Base-by-base conservation (phyloP, 2,888 invertebrate genomes). In the Apomyelois bistriatella region DNA sequence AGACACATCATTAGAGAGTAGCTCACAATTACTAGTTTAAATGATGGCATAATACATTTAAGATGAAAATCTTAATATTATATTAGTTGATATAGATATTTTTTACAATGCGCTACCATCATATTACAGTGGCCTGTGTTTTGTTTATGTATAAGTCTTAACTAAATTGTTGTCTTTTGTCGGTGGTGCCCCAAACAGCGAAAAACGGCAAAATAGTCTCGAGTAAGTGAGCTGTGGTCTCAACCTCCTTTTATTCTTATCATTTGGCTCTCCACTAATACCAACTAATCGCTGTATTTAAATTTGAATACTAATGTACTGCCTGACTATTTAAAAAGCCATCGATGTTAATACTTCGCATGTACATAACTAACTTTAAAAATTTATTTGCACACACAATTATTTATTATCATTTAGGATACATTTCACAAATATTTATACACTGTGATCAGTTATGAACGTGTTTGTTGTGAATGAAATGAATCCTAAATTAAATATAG, bases 141-240 rank as follows among this genome's bases (percentile, higher is more conserved):
- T 53, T 52, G 37, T 47, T 53, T 53, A 53, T 42, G 47, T 56
- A 54, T 63, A 70, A 72, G 57, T 74, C 71, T 80, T 88, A 86
- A 88, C 72, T 79, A 78, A 82, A 85, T 64, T 84, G 73, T 90
- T 89, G 76, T 90, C 85, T 90, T 88, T 90, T 90, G 90, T 90
- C 90, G 90, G 90, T 90, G 90, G 90, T 87, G 90, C 85, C 80
- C 82, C 83, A 86, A 84, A 89, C 90, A 90, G 89, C 88, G 88
- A 81, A 76, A 85, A 83, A 82, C 87, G 84, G 86, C 84, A 84
- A 81, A 75, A 76, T 88, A 81, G 76, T 86, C 75, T 77, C 74
- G 82, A 87, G 90, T 90, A 90, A 90, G 90, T 90, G 88, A 90
- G 89, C 85, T 90, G 90, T 90, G 90, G 90, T 90, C 90, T 90